Evolutionary conservation across 2,797 vertebrate species (phyloP).

Genomic region (Propithecus perrieri): DNA sequence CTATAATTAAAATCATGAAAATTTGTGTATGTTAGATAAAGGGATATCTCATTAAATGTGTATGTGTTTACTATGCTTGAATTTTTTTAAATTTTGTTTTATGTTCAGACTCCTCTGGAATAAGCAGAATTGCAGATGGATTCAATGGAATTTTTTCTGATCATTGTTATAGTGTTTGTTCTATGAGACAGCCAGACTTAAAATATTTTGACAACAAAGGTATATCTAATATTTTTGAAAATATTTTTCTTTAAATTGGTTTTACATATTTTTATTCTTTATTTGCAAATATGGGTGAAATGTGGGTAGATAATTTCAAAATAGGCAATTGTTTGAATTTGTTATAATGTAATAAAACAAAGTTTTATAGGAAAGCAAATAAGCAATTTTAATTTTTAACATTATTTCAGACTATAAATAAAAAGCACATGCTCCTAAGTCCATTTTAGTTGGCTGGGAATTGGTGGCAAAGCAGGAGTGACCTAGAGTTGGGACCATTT

Average conservation of each 20-base stretch:
- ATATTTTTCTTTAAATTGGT: constrained; percentile 19
- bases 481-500: not conserved
- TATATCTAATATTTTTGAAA: constrained; percentile 73
- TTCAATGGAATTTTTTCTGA: constrained; percentile 89
- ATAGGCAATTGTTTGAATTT: not conserved
- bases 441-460: not conserved
- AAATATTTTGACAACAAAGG: constrained; percentile 86
- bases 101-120: constrained; percentile 85
- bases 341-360: not conserved
- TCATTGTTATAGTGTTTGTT: constrained; percentile 89
- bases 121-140: constrained; percentile 86
- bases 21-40: not conserved
- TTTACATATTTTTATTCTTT: constrained; percentile 7
- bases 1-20: not conserved
- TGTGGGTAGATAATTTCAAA: constrained; percentile 45
- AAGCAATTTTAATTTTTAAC: constrained; percentile 50
- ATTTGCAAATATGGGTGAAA: constrained; percentile 46
- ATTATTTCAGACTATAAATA: constrained; percentile 15
- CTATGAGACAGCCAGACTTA: constrained; percentile 86
- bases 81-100: constrained; percentile 7
- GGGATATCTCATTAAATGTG: not conserved
- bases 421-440: not conserved
- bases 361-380: not conserved
- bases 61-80: not conserved
- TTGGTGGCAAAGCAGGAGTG: not conserved